A percentile compares a stretch with the other conserved stretches of the same genome.
These are phyloP conservation scores for Acipenser ruthenus DNA, from an alignment of 2,797 vertebrate species.

Conservation along the genomic window DNA sequence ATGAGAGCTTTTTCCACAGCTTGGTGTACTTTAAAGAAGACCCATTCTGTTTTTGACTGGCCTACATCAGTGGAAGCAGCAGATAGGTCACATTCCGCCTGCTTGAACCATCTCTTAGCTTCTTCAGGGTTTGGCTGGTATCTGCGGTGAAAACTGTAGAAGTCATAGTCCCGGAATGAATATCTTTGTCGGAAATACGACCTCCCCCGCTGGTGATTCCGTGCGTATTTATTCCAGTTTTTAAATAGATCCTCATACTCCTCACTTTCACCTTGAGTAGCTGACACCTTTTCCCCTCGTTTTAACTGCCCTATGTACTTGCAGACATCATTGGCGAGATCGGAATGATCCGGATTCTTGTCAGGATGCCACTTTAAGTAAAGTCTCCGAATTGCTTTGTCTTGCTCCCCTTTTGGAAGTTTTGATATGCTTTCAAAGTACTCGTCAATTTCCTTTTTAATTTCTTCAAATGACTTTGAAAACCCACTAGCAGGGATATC, in stretches of 20 bases:
- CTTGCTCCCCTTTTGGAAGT: constrained; percentile 22
- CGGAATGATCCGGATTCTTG: constrained; percentile 28
- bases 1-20: constrained; percentile 34
- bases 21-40: constrained; percentile 32
- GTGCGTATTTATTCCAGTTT: constrained; percentile 29
- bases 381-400: constrained; percentile 29
- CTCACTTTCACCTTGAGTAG: not conserved
- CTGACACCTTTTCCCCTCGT: constrained; percentile 11
- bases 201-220: constrained; percentile 16
- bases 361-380: constrained; percentile 37
- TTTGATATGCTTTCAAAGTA: constrained; percentile 24
- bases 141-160: constrained; percentile 23
- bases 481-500: constrained; percentile 4
- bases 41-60: constrained; percentile 27
- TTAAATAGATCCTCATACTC: constrained; percentile 16
- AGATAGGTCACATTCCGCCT: constrained; percentile 31
- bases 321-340: constrained; percentile 25
- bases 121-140: constrained; percentile 15
- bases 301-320: constrained; percentile 28
- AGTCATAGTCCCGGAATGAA: constrained; percentile 17
- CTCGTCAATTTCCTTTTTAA: constrained; percentile 30
- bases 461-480: constrained; percentile 14
- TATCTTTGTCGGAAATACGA: constrained; percentile 13
- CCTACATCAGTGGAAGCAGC: constrained; percentile 20
- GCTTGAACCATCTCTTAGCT: constrained; percentile 31